Base-by-base conservation (phyloP, 2,797 vertebrate genomes). In the Sphenopsis melanotis region DNA sequence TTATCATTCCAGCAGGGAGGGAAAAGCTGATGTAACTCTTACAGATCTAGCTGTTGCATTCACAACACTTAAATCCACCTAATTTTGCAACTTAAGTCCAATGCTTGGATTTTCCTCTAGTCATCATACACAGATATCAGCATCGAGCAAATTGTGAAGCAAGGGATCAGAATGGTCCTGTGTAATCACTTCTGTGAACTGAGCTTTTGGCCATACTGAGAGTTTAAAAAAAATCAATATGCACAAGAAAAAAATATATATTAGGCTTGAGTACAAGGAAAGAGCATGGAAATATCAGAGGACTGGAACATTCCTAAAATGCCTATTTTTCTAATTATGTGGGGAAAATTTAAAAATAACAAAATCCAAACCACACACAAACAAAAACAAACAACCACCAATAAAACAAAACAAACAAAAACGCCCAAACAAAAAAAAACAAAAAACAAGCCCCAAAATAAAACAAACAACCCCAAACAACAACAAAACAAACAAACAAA, bases 1-100 rank as follows among this genome's bases (percentile, higher is more conserved):
- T 44, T 39, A 39, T 56, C 69, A 60, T 47, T 83, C 49, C 55
- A 88, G 34, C 32, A 86, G 80, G 17, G 71, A 21, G 30, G 34
- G 57, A 95, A 95, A 91, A 86, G 42, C 32, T 90, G 57, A 90
- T 65, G 24, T 32, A 78, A 75, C 10, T 11, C 30, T 91, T 88
- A 36, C 19, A 78, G 61, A 75, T 41, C 20, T 42, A 86, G 29
- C 39, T 56, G 60, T 42, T 88, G 57, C 46, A 64, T 53, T 81
- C 30, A 75, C 8, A 68, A 41, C 39, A 42, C 41, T 42, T 41
- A 68, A 52, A 83, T 75, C 12, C 32, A 75, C 59, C 2, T 50
- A 50, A 39, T 78, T 86, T 50, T 88, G 17, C 39, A 81, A 53
- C 21, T 52, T 20, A 46, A n/a, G 23, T 53, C 53, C 64, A 64